phyloP scores from a whole-genome alignment of 2,113 vertebrate genomes.

The Hiodon tergisus region DNA sequence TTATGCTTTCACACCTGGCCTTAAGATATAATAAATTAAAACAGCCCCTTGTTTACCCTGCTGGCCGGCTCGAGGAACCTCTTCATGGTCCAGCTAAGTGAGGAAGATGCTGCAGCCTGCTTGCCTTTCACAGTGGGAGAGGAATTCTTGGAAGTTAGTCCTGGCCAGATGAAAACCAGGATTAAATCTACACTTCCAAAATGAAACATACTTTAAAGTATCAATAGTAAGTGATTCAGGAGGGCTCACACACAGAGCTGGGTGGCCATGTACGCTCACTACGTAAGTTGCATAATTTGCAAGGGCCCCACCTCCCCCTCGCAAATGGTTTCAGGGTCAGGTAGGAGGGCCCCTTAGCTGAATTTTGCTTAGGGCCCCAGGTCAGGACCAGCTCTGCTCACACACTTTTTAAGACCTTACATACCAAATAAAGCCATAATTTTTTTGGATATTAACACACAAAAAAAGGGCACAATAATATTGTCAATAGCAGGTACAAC shows the following conservation, averaged over 20 bases:
- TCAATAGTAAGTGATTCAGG: background rate
- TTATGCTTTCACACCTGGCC: background rate
- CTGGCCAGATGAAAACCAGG: conserved; percentile 47
- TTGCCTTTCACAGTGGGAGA: conserved; percentile 70
- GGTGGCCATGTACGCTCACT: no score
- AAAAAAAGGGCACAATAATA: background rate
- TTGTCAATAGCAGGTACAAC: background rate
- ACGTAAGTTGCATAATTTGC: no score
- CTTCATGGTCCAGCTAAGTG: conserved; percentile 76
- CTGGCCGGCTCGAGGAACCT: conserved; percentile 72
- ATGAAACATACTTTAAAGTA: background rate
- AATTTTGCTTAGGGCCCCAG: no score
- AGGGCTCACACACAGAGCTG: background rate
- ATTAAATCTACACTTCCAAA: background rate
- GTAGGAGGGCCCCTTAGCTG: no score
- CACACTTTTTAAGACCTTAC: background rate
- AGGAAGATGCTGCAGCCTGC: conserved; percentile 56
- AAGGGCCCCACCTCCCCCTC: no score
- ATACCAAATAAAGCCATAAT: no score
- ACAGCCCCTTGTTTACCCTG: conserved; percentile 48
- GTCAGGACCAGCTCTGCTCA: no score
- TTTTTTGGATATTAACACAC: no score
- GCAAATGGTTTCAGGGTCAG: no score
- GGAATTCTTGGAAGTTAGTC: conserved; percentile 70
- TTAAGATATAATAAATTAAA: background rate